Percentiles rank a stretch among this genome's conserved stretches.
phyloP scores from a whole-genome alignment of 2,797 vertebrate species.

The Macropodus opercularis region DNA sequence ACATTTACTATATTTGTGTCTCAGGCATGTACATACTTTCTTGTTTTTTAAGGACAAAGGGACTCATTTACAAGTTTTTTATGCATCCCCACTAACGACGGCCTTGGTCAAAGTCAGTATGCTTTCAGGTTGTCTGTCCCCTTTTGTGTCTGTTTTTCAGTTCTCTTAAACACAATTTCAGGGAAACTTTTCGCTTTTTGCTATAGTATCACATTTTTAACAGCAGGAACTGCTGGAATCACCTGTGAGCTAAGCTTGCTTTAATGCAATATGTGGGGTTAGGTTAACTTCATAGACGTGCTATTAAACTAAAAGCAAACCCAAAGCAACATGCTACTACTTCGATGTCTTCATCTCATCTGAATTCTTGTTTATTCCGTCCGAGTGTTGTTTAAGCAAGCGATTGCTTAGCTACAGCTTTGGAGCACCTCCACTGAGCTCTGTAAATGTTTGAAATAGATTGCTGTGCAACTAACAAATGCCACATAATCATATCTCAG shows the following conservation, averaged over 20 bases:
- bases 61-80: not conserved
- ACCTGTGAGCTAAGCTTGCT: no score
- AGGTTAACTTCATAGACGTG: not conserved
- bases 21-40: slow-evolving; percentile 11
- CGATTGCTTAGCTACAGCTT: slow-evolving; percentile 34
- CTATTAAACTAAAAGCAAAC: not conserved
- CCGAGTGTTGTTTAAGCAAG: slow-evolving; percentile 35
- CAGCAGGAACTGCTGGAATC: not conserved
- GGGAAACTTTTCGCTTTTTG: not conserved
- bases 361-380: slow-evolving; percentile 21
- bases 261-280: no score
- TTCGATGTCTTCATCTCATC: slow-evolving; percentile 13
- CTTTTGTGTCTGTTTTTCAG: no score
- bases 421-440: slow-evolving; percentile 15
- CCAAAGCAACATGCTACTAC: not conserved
- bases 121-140: no score
- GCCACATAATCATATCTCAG: slow-evolving; percentile 39
- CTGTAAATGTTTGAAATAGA: slow-evolving; percentile 53
- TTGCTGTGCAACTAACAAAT: slow-evolving; percentile 33
- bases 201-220: not conserved
- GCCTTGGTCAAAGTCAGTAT: no score
- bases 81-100: no score
- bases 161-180: no score
- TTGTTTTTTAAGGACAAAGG: not conserved
- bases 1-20: not conserved